Conservation (phyloP, 2,797 vertebrate species). For the Bradypus variegatus region DNA sequence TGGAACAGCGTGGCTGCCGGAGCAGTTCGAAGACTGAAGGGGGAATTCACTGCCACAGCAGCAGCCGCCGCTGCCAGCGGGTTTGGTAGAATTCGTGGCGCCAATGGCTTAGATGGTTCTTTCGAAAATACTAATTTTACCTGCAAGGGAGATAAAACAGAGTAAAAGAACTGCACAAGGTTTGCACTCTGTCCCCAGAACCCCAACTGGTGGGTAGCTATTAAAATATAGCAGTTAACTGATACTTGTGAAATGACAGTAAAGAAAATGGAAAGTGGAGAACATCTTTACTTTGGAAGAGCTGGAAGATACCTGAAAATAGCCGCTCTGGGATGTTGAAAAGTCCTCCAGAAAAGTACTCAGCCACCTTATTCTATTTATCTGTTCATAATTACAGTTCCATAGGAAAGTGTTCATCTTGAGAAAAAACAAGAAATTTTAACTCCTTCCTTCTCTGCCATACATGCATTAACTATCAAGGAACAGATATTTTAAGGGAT, state of each 20-base stretch:
- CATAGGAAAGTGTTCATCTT: not conserved
- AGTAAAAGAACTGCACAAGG: conserved; percentile 37
- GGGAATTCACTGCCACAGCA: conserved; percentile 81
- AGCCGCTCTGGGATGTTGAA: not conserved
- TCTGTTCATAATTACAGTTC: not conserved
- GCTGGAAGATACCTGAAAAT: not conserved
- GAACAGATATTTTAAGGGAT: not conserved
- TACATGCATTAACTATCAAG: not conserved
- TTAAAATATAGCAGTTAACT: not conserved
- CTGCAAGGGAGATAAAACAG: conserved; percentile 70
- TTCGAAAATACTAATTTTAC: conserved; percentile 88
- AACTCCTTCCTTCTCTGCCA: not conserved
- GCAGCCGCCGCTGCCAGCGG: conserved; percentile 84
- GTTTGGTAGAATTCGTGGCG: conserved; percentile 84
- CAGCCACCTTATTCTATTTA: not conserved
- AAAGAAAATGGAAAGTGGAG: not conserved
- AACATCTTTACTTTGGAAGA: not conserved
- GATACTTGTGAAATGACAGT: not conserved
- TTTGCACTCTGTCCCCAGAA: not conserved
- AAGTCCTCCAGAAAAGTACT: not conserved
- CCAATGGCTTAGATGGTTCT: conserved; percentile 85
- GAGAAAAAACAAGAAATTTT: not conserved
- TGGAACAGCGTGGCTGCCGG: conserved; percentile 87
- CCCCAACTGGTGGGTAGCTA: not conserved
- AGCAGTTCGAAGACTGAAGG: conserved; percentile 84